phyloP scores from a whole-genome alignment of 1,140 invertebrate genomes.

The Sarcophaga peregrina region DNA sequence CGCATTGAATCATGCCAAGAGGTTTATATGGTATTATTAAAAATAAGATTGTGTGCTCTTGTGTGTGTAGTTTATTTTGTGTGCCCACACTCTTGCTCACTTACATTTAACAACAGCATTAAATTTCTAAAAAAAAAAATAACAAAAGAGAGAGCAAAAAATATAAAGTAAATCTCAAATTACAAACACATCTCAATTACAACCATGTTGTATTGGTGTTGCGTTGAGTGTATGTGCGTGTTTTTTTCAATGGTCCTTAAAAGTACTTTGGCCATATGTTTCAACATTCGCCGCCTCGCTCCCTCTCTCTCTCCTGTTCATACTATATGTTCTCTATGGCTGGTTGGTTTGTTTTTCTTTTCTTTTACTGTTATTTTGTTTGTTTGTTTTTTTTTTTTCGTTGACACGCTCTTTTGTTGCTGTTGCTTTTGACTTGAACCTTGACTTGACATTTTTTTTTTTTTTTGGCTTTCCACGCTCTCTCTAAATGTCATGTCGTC shows the following conservation, averaged over 20 bases:
- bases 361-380: too few relatives aligned
- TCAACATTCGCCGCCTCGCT: background rate
- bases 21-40: too few relatives aligned
- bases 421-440: background rate
- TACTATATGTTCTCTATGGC: background rate
- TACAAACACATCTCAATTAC: slow-evolving; percentile 20
- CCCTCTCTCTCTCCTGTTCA: background rate
- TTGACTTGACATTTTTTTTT: slow-evolving; percentile 35
- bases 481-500: slow-evolving; percentile 11
- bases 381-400: background rate
- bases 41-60: too few relatives aligned
- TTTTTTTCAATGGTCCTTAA: background rate
- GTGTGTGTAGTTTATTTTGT: too few relatives aligned
- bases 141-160: background rate
- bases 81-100: too few relatives aligned
- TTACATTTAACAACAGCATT: background rate
- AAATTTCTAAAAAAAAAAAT: background rate
- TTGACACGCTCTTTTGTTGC: slow-evolving; percentile 4
- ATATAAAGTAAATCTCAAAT: too few relatives aligned
- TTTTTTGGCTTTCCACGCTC: background rate
- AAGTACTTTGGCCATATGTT: slow-evolving; percentile 20
- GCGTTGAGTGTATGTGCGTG: background rate
- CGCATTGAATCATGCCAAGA: too few relatives aligned
- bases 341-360: background rate
- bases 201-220: background rate